Conservation (phyloP, 2,888 invertebrate species). For the Dryobotodes eremita region DNA sequence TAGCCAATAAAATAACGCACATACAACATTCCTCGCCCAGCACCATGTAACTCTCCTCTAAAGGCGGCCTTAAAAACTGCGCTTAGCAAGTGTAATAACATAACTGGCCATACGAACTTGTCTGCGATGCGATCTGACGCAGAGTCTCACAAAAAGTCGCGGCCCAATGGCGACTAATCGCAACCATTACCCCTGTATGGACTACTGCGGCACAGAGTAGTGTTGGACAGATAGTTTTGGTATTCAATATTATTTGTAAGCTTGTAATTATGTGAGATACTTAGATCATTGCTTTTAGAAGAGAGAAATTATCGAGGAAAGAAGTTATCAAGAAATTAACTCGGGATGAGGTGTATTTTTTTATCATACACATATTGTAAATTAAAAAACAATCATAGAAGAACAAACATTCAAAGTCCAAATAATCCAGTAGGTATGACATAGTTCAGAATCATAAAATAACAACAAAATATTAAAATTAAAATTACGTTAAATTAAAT, state of each 20-base stretch:
- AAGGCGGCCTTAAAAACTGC: constrained; percentile 50
- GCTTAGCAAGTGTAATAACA: constrained; percentile 70
- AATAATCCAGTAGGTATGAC: not conserved
- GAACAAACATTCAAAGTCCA: not conserved
- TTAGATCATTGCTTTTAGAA: not conserved
- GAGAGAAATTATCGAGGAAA: not conserved
- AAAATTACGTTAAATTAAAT: not conserved
- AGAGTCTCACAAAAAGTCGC: constrained; percentile 70
- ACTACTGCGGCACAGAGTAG: constrained; percentile 55
- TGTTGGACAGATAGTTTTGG: not conserved
- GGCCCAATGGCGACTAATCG: constrained; percentile 73
- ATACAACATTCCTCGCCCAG: constrained; percentile 28
- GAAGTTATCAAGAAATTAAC: not conserved
- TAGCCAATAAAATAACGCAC: constrained; percentile 31
- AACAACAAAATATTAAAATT: too few species aligned
- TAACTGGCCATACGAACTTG: constrained; percentile 61
- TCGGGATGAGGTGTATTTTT: not conserved
- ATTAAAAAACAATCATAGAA: not conserved
- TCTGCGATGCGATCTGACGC: constrained; percentile 68
- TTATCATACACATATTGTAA: not conserved
- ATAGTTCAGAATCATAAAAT: too few species aligned
- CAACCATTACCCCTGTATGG: constrained; percentile 72
- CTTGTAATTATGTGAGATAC: not conserved
- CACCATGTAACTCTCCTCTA: constrained; percentile 43
- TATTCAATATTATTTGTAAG: not conserved